Base-by-base conservation (phyloP, 2,797 vertebrate genomes). In the Cuculus canorus region DNA sequence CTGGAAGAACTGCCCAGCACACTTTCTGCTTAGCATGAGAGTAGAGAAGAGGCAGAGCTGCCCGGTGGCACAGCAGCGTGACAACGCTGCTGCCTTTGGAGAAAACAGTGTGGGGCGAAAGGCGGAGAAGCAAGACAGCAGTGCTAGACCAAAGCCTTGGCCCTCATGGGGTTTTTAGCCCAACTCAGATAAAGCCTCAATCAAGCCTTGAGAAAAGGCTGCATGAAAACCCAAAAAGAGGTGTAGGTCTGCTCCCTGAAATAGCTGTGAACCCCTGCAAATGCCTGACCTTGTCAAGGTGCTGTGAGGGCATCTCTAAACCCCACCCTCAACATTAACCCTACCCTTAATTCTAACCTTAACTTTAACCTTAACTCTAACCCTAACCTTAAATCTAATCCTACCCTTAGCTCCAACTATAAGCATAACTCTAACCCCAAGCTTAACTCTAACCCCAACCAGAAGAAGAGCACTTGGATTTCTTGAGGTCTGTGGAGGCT, bases 1-100 rank as follows among this genome's bases (percentile, higher is more conserved):
- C 96, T 96, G 89, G 93, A 92, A 92, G 94, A 96, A 96, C 96
- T 93, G 71, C 94, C 71, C 75, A 85, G 94, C 87, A 82, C 86
- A 80, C 86, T 92, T 92, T 91, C 48, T 87, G 76, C 76, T 96
- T 70, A 92, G 79, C 84, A 82, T 80, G 43, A 70, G 63, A 93
- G 64, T 1, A 1, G 78, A 37, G 61, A 78, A 86, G 41, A 60
- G 28, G 82, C 64, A 91, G 77, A 86, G 75, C 80, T 78, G 61
- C 82, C 90, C n/a, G 28, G 45, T 4, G 17, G 86, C 90, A 37
- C 61, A 41, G 77, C 7, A 52, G 54, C 0, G 0, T 72, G 93
- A 66, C 81, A 72, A 6, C 7, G 7, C 64, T 85, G 43, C 78
- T 84, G 64, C 71, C 89, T 76, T 24, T 9, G 4, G 90, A 90